Evolutionary conservation across 1,140 invertebrate genomes (phyloP).

Genomic region (Pygmarrhopalites habei): DNA sequence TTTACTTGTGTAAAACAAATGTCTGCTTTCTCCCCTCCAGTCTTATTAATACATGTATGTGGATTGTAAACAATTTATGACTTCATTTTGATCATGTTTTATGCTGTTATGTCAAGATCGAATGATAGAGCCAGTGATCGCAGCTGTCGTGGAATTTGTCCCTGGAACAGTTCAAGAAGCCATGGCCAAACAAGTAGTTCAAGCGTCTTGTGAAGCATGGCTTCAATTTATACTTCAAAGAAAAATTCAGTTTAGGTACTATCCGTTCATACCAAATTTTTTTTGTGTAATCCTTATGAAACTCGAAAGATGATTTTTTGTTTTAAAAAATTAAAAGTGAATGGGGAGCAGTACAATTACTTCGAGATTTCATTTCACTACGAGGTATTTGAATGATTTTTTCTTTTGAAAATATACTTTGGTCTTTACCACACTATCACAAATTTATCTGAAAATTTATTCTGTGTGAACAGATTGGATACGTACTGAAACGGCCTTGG

Average conservation of each 20-base stretch:
- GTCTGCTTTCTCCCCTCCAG: too few relatives aligned
- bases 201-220: conserved; percentile 75
- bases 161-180: conserved; percentile 50
- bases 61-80: too few relatives aligned
- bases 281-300: too few relatives aligned
- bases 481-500: conserved; percentile 28
- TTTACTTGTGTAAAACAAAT: background rate
- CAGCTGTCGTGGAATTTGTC: conserved; percentile 54
- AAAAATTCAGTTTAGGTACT: conserved; percentile 67
- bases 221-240: conserved; percentile 72
- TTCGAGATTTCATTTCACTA: conserved; percentile 37
- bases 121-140: conserved; percentile 62
- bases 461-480: too few relatives aligned
- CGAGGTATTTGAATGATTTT: too few relatives aligned
- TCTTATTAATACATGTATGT: too few relatives aligned
- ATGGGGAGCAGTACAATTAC: conserved; percentile 51
- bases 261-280: too few relatives aligned
- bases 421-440: too few relatives aligned
- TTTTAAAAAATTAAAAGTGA: too few relatives aligned
- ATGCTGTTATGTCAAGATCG: conserved; percentile 54
- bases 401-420: too few relatives aligned
- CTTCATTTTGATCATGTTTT: background rate
- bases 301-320: too few relatives aligned
- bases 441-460: too few relatives aligned
- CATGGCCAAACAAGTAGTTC: conserved; percentile 65